phyloP scores from a whole-genome alignment of 1,140 invertebrate genomes.

The Thaumatotibia leucotreta region DNA sequence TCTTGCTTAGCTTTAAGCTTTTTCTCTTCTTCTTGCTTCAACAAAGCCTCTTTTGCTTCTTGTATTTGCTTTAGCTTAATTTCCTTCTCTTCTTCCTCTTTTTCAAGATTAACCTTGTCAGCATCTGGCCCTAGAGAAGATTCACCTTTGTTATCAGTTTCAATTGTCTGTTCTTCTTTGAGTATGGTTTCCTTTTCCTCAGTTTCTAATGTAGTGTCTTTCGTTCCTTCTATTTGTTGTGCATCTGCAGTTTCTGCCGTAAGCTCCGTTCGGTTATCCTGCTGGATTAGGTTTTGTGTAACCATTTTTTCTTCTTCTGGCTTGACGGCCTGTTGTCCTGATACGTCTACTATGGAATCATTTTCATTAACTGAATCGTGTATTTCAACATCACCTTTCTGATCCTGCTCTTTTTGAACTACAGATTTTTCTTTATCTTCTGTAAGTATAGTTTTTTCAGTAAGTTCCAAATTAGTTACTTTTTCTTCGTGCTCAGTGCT shows the following conservation, averaged over 20 bases:
- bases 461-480: neutral
- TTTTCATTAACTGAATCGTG: neutral
- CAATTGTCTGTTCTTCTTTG: neutral
- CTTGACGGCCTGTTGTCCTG: neutral
- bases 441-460: neutral
- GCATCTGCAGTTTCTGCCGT: too few species aligned
- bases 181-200: neutral
- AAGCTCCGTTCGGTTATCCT: too few species aligned
- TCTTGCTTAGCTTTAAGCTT: neutral
- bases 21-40: neutral
- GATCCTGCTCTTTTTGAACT: neutral
- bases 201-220: neutral
- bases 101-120: neutral
- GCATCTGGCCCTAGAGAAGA: neutral
- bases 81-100: neutral
- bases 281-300: neutral
- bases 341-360: neutral
- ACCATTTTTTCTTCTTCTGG: neutral
- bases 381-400: neutral
- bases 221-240: neutral
- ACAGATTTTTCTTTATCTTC: neutral
- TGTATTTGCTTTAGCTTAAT: neutral
- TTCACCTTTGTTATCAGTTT: neutral
- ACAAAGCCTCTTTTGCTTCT: neutral
- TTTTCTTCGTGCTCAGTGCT: conserved; percentile 4